Conservation (phyloP, 35 echinoderm and acorn worm species). For the Lytechinus pictus region DNA sequence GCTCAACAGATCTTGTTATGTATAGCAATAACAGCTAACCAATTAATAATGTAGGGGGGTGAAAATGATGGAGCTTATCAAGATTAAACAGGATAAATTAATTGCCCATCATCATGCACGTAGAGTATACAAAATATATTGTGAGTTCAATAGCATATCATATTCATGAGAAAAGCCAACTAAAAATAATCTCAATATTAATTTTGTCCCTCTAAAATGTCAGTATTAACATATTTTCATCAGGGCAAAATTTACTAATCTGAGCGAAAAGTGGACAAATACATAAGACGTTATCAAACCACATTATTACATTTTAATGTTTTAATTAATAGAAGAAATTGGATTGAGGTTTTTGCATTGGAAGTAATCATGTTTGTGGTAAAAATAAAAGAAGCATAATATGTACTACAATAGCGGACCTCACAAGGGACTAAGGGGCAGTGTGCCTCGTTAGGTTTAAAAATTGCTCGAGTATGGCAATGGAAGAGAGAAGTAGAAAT, state of each 20-base stretch:
- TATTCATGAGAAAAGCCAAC: background rate
- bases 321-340: background rate
- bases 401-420: background rate
- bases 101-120: background rate
- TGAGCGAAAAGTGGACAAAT: background rate
- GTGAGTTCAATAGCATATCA: background rate
- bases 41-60: background rate
- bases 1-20: background rate
- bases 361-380: background rate
- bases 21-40: too few species aligned
- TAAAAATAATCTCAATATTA: background rate
- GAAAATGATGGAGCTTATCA: background rate
- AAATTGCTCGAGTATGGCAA: too few species aligned
- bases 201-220: background rate
- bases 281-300: background rate
- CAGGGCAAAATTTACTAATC: background rate
- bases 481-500: too few species aligned
- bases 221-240: background rate
- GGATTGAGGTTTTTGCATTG: background rate
- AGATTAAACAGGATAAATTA: background rate
- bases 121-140: background rate
- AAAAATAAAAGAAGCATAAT: background rate
- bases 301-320: background rate
- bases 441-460: too few species aligned
- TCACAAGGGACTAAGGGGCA: too few species aligned